These are phyloP conservation scores for Hyphantria cunea DNA, from an alignment of 1,140 invertebrate genomes.

Conservation along the genomic window DNA sequence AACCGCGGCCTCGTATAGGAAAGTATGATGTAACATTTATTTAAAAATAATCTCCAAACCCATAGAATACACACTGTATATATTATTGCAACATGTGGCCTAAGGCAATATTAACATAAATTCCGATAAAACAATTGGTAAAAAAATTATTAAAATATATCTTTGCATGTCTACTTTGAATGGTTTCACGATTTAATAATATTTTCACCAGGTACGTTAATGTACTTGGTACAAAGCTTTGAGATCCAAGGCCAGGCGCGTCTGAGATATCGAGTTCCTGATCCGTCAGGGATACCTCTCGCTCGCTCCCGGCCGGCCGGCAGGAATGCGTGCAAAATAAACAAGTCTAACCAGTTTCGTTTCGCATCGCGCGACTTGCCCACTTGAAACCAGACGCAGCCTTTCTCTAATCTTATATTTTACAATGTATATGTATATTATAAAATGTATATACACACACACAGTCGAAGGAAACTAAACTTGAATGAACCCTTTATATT, in stretches of 20 bases:
- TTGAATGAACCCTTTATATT: too few relatives aligned
- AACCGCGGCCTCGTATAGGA: constrained; percentile 1
- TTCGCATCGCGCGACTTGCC: constrained; percentile 65
- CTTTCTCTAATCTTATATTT: constrained; percentile 38
- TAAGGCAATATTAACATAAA: not conserved
- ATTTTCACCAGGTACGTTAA: constrained; percentile 35
- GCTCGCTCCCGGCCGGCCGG: constrained; percentile 57
- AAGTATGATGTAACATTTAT: not conserved
- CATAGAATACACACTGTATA: not conserved
- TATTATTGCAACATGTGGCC: not conserved
- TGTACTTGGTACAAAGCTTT: constrained; percentile 19
- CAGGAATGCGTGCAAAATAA: constrained; percentile 81
- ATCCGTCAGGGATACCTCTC: constrained; percentile 64
- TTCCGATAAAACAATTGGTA: too few relatives aligned
- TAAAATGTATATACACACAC: not conserved
- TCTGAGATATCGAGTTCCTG: constrained; percentile 63
- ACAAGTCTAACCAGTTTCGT: constrained; percentile 72
- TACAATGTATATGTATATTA: not conserved
- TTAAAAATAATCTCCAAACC: not conserved
- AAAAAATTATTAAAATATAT: constrained; percentile 15
- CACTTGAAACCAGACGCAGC: constrained; percentile 57
- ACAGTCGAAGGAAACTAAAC: too few relatives aligned
- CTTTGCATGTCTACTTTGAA: constrained; percentile 13
- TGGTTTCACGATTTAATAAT: constrained; percentile 33
- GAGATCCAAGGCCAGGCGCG: constrained; percentile 65